Base-by-base conservation (phyloP, 2,888 invertebrate species). In the Caradrina clavipalpis region DNA sequence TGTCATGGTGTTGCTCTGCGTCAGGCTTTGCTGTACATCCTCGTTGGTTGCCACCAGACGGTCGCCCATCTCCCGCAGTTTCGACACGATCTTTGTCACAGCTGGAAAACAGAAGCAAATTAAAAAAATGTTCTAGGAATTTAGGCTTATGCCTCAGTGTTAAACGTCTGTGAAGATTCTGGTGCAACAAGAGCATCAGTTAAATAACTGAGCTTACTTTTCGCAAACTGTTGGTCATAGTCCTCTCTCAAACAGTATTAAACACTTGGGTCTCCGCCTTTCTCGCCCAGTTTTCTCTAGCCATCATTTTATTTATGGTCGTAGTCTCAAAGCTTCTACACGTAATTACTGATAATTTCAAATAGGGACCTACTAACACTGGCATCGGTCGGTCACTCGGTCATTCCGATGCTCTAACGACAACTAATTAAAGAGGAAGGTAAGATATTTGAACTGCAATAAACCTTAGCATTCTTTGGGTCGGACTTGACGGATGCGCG, bases 11-110 rank as follows among this genome's bases (percentile, higher is more conserved):
- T 96, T 93, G 85, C 96, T 95, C 76, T 96, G 96, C 49, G 97
- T 96, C 17, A 98, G 91, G 53, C 96, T 96, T 57, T 95, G 96
- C 57, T 97, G 96, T 11, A 97, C 94, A 70, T 97, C 97, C 70
- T 96, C 95, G 67, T 96, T 96, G 17, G 97, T 94, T 39, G 96
- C 92, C 56, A 94, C 93, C 76, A 96, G 93, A 0, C 95, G 92
- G 39, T 94, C 93, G 56, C 93, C 89, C 91, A 96, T 89, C 69
- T 97, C 96, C n/a, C 95, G 95, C 56, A 97, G 88, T 75, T 96
- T 96, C 10, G 90, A 89, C 26, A 94, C 93, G 64, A 97, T 90
- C 74, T 95, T 96, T 13, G 90, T 89, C 2, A 96, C 88, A 61
- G 93, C 96, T 95, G 78, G 7, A 84, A 83, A 42, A 5, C 58